Percentiles rank a stretch among this genome's conserved stretches.
phyloP scores from a whole-genome alignment of 2,888 invertebrate species.

The Drosophila atripex region DNA sequence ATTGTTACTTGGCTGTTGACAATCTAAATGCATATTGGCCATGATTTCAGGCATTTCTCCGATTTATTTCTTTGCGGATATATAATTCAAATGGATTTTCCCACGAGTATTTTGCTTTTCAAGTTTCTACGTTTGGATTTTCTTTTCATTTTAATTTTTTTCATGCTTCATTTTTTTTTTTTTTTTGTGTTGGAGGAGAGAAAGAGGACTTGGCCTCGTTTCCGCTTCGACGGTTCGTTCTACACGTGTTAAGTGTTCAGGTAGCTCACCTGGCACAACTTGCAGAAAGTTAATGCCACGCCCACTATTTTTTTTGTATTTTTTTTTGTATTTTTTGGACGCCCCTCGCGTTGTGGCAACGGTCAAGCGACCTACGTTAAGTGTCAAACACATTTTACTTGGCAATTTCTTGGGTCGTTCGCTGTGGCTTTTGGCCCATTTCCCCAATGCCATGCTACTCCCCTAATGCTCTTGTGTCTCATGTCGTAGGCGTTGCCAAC shows the following conservation, averaged over 20 bases:
- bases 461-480: slow-evolving; percentile 62
- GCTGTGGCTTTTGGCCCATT: slow-evolving; percentile 36
- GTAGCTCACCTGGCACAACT: slow-evolving; percentile 31
- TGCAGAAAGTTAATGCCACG: slow-evolving; percentile 1
- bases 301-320: not conserved
- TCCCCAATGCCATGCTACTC: not conserved
- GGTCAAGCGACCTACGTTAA: slow-evolving; percentile 77
- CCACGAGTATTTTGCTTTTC: not conserved
- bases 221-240: slow-evolving; percentile 26
- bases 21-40: slow-evolving; percentile 23
- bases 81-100: not conserved
- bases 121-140: not conserved
- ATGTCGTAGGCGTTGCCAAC: slow-evolving; percentile 78
- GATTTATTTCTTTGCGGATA: not conserved
- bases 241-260: slow-evolving; percentile 45
- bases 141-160: not conserved
- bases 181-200: not conserved
- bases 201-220: slow-evolving; percentile 18
- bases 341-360: slow-evolving; percentile 19
- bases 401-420: slow-evolving; percentile 74
- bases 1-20: slow-evolving; percentile 1
- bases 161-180: too few relatives aligned
- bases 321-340: slow-evolving; percentile 20
- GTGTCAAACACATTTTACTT: slow-evolving; percentile 75
- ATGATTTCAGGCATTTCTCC: slow-evolving; percentile 11